phyloP scores from a whole-genome alignment of 2,113 vertebrate species.

The Podocnemis expansa region DNA sequence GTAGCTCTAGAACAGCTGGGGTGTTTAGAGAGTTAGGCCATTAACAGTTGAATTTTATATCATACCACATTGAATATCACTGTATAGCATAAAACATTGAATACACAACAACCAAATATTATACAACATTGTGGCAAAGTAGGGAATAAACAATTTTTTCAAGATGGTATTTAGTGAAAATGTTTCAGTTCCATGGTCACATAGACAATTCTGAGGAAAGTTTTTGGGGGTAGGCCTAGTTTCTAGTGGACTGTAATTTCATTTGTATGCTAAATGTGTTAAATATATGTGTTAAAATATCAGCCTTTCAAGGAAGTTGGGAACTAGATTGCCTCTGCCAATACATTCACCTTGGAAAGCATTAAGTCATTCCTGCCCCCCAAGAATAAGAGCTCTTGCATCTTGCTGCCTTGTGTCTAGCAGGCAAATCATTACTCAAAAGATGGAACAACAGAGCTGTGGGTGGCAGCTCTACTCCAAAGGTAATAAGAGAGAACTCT shows the following conservation, averaged over 20 bases:
- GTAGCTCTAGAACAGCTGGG: neutral
- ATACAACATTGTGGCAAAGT: neutral
- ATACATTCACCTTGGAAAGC: neutral
- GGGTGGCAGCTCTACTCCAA: neutral
- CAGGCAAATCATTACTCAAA: neutral
- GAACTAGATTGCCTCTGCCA: neutral
- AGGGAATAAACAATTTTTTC: rapidly evolving
- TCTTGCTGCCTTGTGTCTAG: neutral
- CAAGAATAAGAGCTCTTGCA: neutral
- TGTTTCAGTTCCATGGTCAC: neutral
- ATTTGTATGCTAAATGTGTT: neutral
- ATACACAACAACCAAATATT: neutral
- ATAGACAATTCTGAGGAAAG: neutral
- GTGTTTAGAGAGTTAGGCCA: neutral
- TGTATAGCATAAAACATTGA: no score
- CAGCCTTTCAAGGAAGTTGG: neutral
- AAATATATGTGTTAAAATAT: neutral
- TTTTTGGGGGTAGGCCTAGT: neutral
- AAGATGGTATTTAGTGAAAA: neutral
- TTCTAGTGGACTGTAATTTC: neutral
- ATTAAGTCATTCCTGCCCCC: neutral
- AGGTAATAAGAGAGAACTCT: neutral
- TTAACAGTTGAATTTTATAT: neutral
- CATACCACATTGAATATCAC: neutral
- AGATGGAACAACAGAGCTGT: neutral